Base-by-base conservation (phyloP, 2,888 invertebrate genomes). In the Tetranychus piercei region DNA sequence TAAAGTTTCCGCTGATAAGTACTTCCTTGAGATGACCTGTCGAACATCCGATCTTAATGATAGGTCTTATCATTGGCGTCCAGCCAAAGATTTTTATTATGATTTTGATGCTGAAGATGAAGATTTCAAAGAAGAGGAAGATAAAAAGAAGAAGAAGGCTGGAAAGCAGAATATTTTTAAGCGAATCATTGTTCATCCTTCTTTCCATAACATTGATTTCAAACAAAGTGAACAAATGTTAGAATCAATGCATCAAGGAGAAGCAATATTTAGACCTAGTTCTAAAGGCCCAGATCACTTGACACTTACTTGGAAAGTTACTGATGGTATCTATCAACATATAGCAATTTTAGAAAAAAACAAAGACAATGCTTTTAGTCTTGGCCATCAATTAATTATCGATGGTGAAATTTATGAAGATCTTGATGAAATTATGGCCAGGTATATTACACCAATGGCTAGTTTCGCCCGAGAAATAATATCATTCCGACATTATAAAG, bases 291-390 rank as follows among this genome's bases (percentile, higher is more conserved):
- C 90, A 0, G 93, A 97, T 82, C 95, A 95, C 83, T 84, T 99
- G 77, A 97, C 97, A 0, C 93, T 95, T 1, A 97, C 97, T 0
- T 99, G 99, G 99, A 99, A 99, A 83, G 94, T 99, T 1, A 87
- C 91, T 0, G 92, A 95, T 73, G 89, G 89, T 43, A 90, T 99
- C 78, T 91, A 91, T 81, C 95, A 96, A 82, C 97, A 99, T 81
- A 93, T 99, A 76, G 96, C 96, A 81, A 89, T 99, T 0, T 86
- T 89, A 72, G 99, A 99, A 83, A 91, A 94, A 81, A 93, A 93
- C 18, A 99, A 99, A 84, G 91, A 92, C 81, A 96, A 97, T 82
- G 90, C 91, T 0, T 99, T 96, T 82, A 94, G 94, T 75, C 84
- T 99, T 78, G 97, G 97, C 74, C 88, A 88, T 80, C 87, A 88